phyloP scores from a whole-genome alignment of 2,113 vertebrate species.

The Equus quagga region DNA sequence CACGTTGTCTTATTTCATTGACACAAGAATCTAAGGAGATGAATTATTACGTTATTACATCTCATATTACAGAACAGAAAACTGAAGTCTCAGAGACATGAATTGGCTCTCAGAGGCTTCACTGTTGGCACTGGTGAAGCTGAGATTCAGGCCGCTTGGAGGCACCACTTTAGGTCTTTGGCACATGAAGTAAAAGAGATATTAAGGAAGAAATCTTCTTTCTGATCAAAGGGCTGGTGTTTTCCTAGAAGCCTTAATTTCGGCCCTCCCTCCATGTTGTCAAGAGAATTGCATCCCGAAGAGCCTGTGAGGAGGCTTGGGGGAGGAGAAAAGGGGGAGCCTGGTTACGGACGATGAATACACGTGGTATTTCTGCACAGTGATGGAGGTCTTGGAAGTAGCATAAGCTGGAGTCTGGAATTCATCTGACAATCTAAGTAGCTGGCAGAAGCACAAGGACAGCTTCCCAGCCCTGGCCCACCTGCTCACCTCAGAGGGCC shows the following conservation, averaged over 20 bases:
- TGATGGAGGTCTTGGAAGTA: constrained; percentile 67
- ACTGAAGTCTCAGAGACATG: background rate
- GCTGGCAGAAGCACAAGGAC: constrained; percentile 72
- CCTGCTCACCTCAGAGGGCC: constrained; percentile 83
- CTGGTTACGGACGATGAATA: constrained; percentile 45
- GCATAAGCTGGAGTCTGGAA: constrained; percentile 73
- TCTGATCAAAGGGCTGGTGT: background rate
- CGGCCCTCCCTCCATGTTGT: background rate
- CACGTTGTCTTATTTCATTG: background rate
- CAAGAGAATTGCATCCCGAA: background rate
- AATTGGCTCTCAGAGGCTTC: background rate
- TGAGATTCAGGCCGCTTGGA: background rate
- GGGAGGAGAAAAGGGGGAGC: background rate
- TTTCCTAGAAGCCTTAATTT: background rate
- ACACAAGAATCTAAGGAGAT: background rate
- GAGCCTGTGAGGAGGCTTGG: background rate
- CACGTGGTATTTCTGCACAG: constrained; percentile 56
- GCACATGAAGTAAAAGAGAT: background rate
- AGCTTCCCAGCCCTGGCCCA: constrained; percentile 74
- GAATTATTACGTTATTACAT: background rate
- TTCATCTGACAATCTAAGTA: constrained; percentile 74
- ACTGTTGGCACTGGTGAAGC: background rate
- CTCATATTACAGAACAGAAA: background rate
- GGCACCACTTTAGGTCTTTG: background rate
- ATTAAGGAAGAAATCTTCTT: background rate